Percentiles rank a stretch among this genome's conserved stretches.
These are phyloP conservation scores for Ochotona princeps DNA, from an alignment of 2,113 vertebrate species.

Conservation along the genomic window DNA sequence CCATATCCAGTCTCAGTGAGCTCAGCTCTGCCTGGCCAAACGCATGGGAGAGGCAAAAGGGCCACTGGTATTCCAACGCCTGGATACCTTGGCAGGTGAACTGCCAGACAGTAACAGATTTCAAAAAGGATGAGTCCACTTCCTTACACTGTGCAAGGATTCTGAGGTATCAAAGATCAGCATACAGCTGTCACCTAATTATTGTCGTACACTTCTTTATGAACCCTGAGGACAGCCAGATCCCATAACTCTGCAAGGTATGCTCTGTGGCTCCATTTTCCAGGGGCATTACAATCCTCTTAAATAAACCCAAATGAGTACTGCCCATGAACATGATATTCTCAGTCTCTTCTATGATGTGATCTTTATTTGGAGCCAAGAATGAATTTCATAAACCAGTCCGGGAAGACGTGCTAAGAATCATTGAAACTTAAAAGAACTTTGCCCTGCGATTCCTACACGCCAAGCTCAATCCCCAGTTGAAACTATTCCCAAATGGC, in stretches of 20 bases:
- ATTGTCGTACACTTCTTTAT: neutral
- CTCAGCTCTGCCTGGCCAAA: neutral
- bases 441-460: neutral
- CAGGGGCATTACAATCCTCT: neutral
- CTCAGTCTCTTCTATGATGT: neutral
- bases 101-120: neutral
- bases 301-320: neutral
- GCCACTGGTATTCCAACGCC: neutral
- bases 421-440: neutral
- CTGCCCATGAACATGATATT: neutral
- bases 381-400: neutral
- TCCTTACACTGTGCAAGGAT: neutral
- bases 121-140: neutral
- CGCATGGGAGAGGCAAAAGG: neutral
- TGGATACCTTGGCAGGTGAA: neutral
- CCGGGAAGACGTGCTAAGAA: conserved; percentile 7
- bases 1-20: neutral
- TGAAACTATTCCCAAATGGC: neutral
- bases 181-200: neutral
- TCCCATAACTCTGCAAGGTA: neutral
- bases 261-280: neutral
- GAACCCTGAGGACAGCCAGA: neutral
- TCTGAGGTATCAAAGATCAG: neutral
- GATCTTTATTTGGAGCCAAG: conserved; percentile 32
- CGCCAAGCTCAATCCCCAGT: neutral